Evolutionary conservation across 2,888 invertebrate genomes (phyloP), one percentile per base, ranked within the genome.

Genomic region (Carterocephalus palaemon): DNA sequence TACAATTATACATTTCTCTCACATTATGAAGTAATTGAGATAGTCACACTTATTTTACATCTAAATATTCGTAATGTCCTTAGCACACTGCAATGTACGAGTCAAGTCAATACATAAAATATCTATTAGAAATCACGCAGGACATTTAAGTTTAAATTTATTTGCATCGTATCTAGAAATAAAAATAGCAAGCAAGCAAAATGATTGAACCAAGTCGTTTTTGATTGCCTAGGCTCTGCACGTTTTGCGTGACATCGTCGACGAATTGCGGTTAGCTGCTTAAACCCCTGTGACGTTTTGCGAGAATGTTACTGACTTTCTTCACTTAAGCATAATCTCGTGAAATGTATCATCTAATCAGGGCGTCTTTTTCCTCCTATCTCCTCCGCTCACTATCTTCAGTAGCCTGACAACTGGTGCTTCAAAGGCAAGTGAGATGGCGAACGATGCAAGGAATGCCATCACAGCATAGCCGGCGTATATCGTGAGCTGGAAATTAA

Each of bases 361-460:
- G 47, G 70, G 65, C 45, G 56, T 62, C 68, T 73, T 76, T 70
- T 78, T 66, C 67, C 74, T 62, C 60, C 67, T 53, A 26, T 62
- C 60, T 53, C 74, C 65, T 1, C 78, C 75, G 51, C 70, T 83
- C 55, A 89, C 77, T 56, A 95, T 89, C 81, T 94, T 95, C 48
- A 95, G 87, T 49, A 95, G 77, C 60, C 92, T 89, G 31, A 95
- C 93, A 33, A 93, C 89, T 0, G 95, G 95, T n/a, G 95, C 93
- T 68, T 95, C 95, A 63, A 95, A 92, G 1, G 91, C 88, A 57
- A 95, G 76, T 5, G 95, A 95, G 49, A 95, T 90, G 55, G 91
- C 88, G 67, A 95, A 94, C 0, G 95, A 93, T 20, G 90, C 75
- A 40, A 92, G 64, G 71, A 94, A 95, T 2, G 95, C 93, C 53